Evolutionary conservation across 2,888 invertebrate genomes (phyloP).

Genomic region (Athalia rosae): DNA sequence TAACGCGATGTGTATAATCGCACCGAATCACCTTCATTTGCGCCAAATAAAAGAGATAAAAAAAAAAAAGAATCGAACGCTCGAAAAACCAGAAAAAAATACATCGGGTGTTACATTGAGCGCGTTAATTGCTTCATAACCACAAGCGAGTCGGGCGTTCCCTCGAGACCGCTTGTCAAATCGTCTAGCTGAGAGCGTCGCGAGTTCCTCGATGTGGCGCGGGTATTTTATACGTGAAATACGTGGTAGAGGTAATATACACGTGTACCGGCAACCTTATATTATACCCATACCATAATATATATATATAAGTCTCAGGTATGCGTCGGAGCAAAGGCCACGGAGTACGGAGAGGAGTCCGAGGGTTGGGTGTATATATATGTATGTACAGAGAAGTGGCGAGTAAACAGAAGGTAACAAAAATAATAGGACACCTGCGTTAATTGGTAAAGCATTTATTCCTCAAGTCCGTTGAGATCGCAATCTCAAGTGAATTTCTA

Average conservation of each 20-base stretch:
- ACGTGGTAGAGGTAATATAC: neutral
- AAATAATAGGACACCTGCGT: slow-evolving; percentile 41
- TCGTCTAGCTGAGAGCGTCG: neutral
- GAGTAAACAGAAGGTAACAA: slow-evolving; percentile 2
- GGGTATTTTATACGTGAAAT: too few relatives aligned
- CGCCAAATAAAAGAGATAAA: neutral
- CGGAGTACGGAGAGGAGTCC: neutral
- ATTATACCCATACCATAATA: too few relatives aligned
- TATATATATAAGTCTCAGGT: too few relatives aligned
- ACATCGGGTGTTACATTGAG: slow-evolving; percentile 1
- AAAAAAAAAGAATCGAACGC: neutral
- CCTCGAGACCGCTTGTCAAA: slow-evolving; percentile 27
- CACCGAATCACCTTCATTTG: slow-evolving; percentile 37
- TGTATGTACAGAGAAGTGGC: too few relatives aligned
- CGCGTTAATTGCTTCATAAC: slow-evolving; percentile 30
- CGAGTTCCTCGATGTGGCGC: neutral
- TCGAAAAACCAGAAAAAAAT: neutral
- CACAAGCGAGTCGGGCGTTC: slow-evolving; percentile 5
- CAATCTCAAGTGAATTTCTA: slow-evolving; percentile 38
- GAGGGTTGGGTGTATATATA: too few relatives aligned
- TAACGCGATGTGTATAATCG: neutral
- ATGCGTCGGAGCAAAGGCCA: neutral
- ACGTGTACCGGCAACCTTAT: too few relatives aligned
- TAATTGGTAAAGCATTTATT: slow-evolving; percentile 43
- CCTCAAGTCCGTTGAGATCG: slow-evolving; percentile 27